Evolutionary conservation across 2,797 vertebrate species (phyloP).

Genomic region (Alauda arvensis): DNA sequence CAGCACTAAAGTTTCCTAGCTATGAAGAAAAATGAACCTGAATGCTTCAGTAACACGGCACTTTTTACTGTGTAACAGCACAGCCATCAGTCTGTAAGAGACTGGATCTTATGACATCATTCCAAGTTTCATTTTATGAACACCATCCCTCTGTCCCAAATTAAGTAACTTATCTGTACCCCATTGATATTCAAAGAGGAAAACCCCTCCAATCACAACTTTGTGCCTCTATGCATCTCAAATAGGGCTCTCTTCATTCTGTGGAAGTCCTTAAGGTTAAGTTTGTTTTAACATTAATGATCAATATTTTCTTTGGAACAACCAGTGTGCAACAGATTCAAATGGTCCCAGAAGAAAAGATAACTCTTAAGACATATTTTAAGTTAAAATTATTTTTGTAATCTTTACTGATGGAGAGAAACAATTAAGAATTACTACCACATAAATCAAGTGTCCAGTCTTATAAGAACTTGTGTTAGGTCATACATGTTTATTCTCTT

Average conservation of each 20-base stretch:
- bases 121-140: neutral
- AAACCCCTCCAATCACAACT: neutral
- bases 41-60: neutral
- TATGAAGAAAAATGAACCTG: neutral
- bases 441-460: neutral
- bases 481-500: neutral
- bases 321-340: neutral
- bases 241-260: neutral
- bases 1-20: neutral
- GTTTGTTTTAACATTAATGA: neutral
- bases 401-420: neutral
- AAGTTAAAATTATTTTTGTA: neutral
- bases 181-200: neutral
- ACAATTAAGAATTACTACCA: neutral
- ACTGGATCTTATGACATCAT: neutral
- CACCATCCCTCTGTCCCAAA: neutral
- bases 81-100: neutral
- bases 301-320: neutral
- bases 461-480: neutral
- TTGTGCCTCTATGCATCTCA: neutral
- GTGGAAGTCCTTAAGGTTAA: neutral
- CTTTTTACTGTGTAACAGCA: neutral
- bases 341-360: neutral
- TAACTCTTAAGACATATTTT: neutral
- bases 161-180: neutral